Conservation (phyloP, 2,888 invertebrate species). For the Amaurobius ferox region DNA sequence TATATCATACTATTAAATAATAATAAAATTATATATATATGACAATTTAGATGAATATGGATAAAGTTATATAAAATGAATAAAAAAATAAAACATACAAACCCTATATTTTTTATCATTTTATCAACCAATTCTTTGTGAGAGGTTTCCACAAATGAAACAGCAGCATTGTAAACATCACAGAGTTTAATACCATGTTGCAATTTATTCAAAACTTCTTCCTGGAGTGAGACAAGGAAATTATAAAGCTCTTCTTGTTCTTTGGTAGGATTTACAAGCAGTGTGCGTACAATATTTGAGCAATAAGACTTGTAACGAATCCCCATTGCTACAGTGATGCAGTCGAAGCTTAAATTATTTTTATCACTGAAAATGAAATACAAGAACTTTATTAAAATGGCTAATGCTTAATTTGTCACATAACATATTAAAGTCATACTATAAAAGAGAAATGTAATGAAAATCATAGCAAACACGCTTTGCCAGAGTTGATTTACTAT, state of each 20-base stretch:
- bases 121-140: slow-evolving; percentile 90
- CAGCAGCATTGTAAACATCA: slow-evolving; percentile 90
- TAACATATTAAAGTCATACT: not conserved
- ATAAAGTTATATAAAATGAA: not conserved
- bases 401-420: too few species aligned
- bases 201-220: slow-evolving; percentile 90
- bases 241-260: slow-evolving; percentile 91
- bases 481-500: too few species aligned
- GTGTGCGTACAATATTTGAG: slow-evolving; percentile 96
- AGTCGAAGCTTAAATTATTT: slow-evolving; percentile 94
- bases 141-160: slow-evolving; percentile 89
- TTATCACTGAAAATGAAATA: slow-evolving; percentile 85
- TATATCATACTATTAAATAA: not conserved
- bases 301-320: slow-evolving; percentile 98
- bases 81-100: slow-evolving; percentile 71
- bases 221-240: slow-evolving; percentile 91
- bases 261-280: slow-evolving; percentile 94
- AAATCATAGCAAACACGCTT: not conserved
- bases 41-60: not conserved
- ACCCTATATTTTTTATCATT: slow-evolving; percentile 95
- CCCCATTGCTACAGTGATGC: slow-evolving; percentile 95
- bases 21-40: not conserved
- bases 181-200: slow-evolving; percentile 89
- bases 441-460: not conserved
- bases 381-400: slow-evolving; percentile 19